Percentiles rank a stretch among this genome's conserved stretches.
Evolutionary conservation across 1,140 invertebrate species (phyloP).

Genomic region (Drosophila mauritiana): DNA sequence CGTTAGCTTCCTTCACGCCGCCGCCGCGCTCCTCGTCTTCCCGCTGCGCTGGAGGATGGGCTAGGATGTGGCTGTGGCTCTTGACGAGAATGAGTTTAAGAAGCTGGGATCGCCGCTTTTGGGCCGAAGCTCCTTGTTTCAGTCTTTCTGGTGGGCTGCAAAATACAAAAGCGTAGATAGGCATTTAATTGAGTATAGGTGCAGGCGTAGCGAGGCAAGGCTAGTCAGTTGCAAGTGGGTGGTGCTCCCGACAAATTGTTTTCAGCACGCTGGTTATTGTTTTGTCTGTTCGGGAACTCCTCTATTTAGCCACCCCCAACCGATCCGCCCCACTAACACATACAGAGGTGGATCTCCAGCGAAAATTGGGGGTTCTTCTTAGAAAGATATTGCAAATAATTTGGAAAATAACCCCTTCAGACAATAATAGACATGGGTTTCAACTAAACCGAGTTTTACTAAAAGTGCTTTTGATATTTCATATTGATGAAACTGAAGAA

Average conservation of each 20-base stretch:
- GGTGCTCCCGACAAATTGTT: conserved; percentile 53
- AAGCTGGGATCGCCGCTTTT: conserved; percentile 38
- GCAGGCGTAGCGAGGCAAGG: neutral
- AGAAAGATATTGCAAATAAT: neutral
- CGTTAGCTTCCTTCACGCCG: conserved; percentile 83
- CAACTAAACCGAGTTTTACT: no score
- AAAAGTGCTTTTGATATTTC: no score
- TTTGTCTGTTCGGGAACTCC: conserved; percentile 57
- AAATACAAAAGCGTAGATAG: neutral
- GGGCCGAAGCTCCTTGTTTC: conserved; percentile 28
- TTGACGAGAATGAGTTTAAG: conserved; percentile 6
- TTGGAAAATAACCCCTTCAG: no score
- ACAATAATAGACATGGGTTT: no score
- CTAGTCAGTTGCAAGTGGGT: neutral
- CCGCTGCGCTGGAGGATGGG: conserved; percentile 42
- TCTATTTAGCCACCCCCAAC: neutral
- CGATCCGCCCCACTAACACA: conserved; percentile 1
- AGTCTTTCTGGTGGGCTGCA: conserved; percentile 43
- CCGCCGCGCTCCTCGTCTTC: conserved; percentile 71
- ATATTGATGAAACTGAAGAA: no score
- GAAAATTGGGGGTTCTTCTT: neutral
- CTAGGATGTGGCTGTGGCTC: conserved; percentile 33
- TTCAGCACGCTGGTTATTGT: conserved; percentile 52
- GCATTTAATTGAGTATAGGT: conserved; percentile 2
- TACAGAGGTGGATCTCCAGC: neutral